Conservation (phyloP, 1,140 invertebrate genomes). For the Kradibia gibbosae region DNA sequence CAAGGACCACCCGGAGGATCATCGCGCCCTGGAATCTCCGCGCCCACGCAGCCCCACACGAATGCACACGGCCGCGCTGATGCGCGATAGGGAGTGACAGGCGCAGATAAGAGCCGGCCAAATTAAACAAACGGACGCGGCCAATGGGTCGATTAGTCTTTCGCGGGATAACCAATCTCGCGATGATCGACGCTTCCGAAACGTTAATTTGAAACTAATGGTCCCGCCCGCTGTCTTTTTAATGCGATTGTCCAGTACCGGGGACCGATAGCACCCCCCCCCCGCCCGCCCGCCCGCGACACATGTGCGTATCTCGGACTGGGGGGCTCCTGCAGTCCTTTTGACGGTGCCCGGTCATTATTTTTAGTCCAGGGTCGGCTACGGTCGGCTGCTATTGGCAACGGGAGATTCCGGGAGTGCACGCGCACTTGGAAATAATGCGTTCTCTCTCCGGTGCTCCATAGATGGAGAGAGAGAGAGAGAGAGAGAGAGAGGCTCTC, state of each 20-base stretch:
- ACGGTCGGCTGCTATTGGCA: neutral
- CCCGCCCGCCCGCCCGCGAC: too few relatives aligned
- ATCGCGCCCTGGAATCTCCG: constrained; percentile 64
- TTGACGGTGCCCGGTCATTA: neutral
- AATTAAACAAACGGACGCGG: constrained; percentile 24
- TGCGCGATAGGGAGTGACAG: neutral
- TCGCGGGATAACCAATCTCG: constrained; percentile 50
- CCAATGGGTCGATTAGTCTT: constrained; percentile 43
- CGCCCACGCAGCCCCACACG: constrained; percentile 64
- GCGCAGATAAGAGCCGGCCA: constrained; percentile 17
- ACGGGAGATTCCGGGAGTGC: neutral
- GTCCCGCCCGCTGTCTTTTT: constrained; percentile 48
- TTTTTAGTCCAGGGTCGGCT: neutral
- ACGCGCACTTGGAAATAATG: too few relatives aligned
- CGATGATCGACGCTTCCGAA: constrained; percentile 51
- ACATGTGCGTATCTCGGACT: neutral
- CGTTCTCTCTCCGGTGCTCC: too few relatives aligned
- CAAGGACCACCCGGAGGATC: constrained; percentile 66
- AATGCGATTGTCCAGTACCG: constrained; percentile 36
- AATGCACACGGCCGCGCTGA: neutral
- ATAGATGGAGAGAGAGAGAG: neutral
- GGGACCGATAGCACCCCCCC: neutral
- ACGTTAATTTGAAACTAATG: constrained; percentile 44
- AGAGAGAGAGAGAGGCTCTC: too few relatives aligned
- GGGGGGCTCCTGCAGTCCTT: neutral